Percentiles rank a stretch among this genome's conserved stretches.
Conservation (phyloP, 2,113 vertebrate species). For the Sinocyclocheilus anshuiensis region DNA sequence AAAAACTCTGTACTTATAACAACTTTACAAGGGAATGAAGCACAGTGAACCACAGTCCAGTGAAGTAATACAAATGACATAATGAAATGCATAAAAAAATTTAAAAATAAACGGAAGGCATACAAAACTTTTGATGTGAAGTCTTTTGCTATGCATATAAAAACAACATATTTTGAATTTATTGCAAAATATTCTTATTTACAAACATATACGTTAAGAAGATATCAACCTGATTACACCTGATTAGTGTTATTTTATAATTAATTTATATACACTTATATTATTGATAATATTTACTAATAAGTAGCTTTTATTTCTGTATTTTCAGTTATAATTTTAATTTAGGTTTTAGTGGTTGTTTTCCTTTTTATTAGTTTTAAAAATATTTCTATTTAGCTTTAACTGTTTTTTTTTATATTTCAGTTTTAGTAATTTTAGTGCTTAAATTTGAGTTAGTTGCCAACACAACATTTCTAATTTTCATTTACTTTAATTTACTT, state of each 20-base stretch:
- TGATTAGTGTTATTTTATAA: too few relatives aligned
- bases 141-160: background rate
- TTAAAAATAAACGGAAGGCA: background rate
- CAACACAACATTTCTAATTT: too few relatives aligned
- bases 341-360: background rate
- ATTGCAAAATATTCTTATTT: background rate
- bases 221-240: too few relatives aligned
- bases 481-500: too few relatives aligned
- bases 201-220: background rate
- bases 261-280: background rate
- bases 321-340: background rate
- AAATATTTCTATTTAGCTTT: too few relatives aligned
- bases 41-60: background rate
- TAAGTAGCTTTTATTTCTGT: background rate
- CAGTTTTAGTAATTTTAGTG: too few relatives aligned
- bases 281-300: background rate
- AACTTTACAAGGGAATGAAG: background rate
- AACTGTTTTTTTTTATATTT: too few relatives aligned
- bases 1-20: background rate
- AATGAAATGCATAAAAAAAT: background rate
- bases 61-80: background rate
- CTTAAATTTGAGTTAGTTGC: too few relatives aligned
- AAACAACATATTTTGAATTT: background rate
- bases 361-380: background rate
- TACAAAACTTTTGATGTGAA: background rate